Percentiles rank a stretch among this genome's conserved stretches.
Evolutionary conservation across 1,140 invertebrate species (phyloP).

Genomic region (Anthonomus grandis): DNA sequence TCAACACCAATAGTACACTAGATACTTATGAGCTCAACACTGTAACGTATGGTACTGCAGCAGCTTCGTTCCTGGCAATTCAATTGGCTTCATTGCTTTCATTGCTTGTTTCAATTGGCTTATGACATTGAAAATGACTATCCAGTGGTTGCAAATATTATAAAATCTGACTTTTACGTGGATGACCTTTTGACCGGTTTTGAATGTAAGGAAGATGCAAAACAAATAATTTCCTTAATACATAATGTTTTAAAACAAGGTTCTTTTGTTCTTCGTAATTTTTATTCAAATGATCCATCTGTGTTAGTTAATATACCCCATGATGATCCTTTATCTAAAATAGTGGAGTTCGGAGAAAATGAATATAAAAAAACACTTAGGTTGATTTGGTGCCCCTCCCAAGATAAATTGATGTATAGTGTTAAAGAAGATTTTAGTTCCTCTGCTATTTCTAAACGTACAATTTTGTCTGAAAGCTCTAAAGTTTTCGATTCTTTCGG

Average conservation of each 20-base stretch:
- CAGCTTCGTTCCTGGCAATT: conserved; percentile 38
- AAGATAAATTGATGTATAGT: no score
- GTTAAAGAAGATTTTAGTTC: no score
- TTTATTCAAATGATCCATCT: conserved; percentile 1
- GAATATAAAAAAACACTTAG: no score
- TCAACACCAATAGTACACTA: conserved; percentile 24
- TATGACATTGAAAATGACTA: conserved; percentile 14
- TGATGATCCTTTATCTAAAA: no score
- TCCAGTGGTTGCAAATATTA: conserved; percentile 31
- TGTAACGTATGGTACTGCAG: conserved; percentile 37
- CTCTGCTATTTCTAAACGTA: no score
- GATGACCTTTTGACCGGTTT: conserved; percentile 49
- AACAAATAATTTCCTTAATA: conserved; percentile 13
- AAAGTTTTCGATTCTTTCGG: no score
- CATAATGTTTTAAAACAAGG: conserved; percentile 10
- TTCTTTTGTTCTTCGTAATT: conserved; percentile 6
- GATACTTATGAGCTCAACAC: conserved; percentile 30
- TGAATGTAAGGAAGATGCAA: neutral
- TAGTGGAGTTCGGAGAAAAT: no score
- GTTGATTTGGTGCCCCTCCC: no score
- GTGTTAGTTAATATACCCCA: no score
- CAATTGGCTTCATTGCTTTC: no score
- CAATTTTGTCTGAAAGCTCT: no score
- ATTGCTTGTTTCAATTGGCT: conserved; percentile 32
- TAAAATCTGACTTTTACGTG: conserved; percentile 48